Conservation (phyloP, 2,797 vertebrate species). For the Pseudochaenichthys georgianus region DNA sequence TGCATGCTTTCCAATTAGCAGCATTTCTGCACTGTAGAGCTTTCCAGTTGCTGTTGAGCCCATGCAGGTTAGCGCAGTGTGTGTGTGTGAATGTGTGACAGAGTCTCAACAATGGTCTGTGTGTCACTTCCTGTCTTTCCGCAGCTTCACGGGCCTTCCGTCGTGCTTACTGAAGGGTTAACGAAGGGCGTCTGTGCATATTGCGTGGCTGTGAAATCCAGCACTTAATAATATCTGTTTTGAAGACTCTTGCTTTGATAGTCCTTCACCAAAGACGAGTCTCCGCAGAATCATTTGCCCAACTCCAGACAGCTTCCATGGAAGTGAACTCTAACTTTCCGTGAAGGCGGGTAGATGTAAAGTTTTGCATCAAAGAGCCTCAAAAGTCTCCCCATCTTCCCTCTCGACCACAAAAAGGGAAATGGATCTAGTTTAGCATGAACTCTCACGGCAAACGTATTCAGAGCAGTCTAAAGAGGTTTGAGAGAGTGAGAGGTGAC, state of each 20-base stretch:
- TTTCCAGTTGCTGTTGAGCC: constrained; percentile 39
- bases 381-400: constrained; percentile 49
- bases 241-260: constrained; percentile 69
- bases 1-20: constrained; percentile 68
- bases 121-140: constrained; percentile 35
- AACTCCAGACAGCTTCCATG: constrained; percentile 52
- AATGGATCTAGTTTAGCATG: constrained; percentile 45
- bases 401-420: constrained; percentile 29
- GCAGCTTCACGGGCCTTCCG: constrained; percentile 20
- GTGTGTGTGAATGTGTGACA: constrained; percentile 28
- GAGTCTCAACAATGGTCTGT: constrained; percentile 5
- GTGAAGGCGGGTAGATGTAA: constrained; percentile 63
- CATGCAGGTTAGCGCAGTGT: constrained; percentile 57
- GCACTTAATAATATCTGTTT: constrained; percentile 68
- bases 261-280: constrained; percentile 59
- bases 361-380: constrained; percentile 70
- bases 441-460: constrained; percentile 64
- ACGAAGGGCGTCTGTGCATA: constrained; percentile 11
- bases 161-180: constrained; percentile 4
- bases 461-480: constrained; percentile 59
- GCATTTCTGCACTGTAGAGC: constrained; percentile 55
- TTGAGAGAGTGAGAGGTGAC: constrained; percentile 11
- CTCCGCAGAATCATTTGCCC: constrained; percentile 59
- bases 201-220: constrained; percentile 49
- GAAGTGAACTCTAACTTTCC: constrained; percentile 65